Percentiles rank a stretch among this genome's conserved stretches.
phyloP scores from a whole-genome alignment of 2,888 invertebrate species.

The Idaea aversata region DNA sequence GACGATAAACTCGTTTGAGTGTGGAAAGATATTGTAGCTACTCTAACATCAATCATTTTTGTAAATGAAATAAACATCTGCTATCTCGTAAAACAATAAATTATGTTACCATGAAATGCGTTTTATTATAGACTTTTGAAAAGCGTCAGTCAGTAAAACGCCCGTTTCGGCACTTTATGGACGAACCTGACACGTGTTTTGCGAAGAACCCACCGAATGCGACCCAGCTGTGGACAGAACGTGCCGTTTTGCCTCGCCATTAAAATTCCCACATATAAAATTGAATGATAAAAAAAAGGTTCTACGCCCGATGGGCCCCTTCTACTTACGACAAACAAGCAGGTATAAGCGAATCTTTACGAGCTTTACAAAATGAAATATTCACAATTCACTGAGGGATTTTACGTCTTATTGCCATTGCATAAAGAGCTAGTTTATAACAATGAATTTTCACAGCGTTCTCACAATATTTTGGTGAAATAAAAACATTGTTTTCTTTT shows the following conservation, averaged over 20 bases:
- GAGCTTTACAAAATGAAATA: constrained; percentile 69
- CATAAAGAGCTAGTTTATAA: constrained; percentile 54
- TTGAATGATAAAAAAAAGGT: constrained; percentile 71
- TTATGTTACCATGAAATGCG: constrained; percentile 37
- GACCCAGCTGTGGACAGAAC: constrained; percentile 74
- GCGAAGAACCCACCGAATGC: constrained; percentile 64
- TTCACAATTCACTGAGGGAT: constrained; percentile 57
- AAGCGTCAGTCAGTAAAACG: constrained; percentile 30
- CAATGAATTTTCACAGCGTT: constrained; percentile 45
- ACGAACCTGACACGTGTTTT: constrained; percentile 63
- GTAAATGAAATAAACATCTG: constrained; percentile 71
- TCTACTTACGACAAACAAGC: constrained; percentile 76
- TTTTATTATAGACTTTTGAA: constrained; percentile 36
- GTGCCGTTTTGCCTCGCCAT: constrained; percentile 73
- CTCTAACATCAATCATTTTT: constrained; percentile 63
- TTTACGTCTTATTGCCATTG: constrained; percentile 65
- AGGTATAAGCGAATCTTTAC: constrained; percentile 78
- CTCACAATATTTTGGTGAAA: constrained; percentile 49
- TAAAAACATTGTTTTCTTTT: constrained; percentile 56
- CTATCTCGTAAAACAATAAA: constrained; percentile 54
- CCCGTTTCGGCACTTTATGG: constrained; percentile 48
- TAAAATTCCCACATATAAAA: constrained; percentile 79
- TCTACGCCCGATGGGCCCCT: constrained; percentile 63
- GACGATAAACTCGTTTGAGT: constrained; percentile 65
- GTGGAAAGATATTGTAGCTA: constrained; percentile 53